These are phyloP conservation scores for Athrips mouffetella DNA, from an alignment of 2,888 invertebrate genomes.

Conservation along the genomic window DNA sequence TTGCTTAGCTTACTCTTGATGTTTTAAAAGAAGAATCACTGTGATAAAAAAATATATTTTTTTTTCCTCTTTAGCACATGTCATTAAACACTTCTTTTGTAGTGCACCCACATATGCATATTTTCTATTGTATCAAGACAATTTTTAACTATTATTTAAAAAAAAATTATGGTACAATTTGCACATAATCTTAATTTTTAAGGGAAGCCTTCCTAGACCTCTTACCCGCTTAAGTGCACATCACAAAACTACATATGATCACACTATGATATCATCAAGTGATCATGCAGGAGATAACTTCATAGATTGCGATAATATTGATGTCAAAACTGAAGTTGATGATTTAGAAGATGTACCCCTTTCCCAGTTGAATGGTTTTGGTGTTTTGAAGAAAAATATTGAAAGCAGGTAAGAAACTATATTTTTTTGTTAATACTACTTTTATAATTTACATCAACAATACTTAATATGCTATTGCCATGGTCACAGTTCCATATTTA, in stretches of 20 bases:
- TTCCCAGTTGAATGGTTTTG: conserved; percentile 31
- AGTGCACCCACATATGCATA: not conserved
- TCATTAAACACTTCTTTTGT: too few relatives aligned
- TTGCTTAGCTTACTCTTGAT: not conserved
- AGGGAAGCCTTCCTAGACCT: too few relatives aligned
- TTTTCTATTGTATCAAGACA: not conserved
- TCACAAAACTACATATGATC: conserved; percentile 25
- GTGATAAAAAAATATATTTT: not conserved
- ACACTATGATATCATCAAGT: conserved; percentile 15
- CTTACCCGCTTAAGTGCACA: conserved; percentile 32
- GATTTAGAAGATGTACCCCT: conserved; percentile 38
- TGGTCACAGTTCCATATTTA: too few relatives aligned
- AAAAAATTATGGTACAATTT: too few relatives aligned
- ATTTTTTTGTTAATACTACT: not conserved
- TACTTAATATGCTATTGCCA: too few relatives aligned
- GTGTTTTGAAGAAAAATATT: not conserved
- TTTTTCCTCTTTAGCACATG: not conserved
- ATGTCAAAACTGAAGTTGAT: conserved; percentile 35
- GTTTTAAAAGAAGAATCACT: too few relatives aligned
- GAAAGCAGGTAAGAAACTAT: not conserved
- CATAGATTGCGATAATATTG: conserved; percentile 42
- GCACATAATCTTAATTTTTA: not conserved
- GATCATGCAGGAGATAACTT: conserved; percentile 35
- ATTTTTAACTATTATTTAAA: too few relatives aligned
- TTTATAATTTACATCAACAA: not conserved